These are phyloP conservation scores for Mustela lutreola DNA, from an alignment of 2,113 vertebrate genomes.

Conservation along the genomic window DNA sequence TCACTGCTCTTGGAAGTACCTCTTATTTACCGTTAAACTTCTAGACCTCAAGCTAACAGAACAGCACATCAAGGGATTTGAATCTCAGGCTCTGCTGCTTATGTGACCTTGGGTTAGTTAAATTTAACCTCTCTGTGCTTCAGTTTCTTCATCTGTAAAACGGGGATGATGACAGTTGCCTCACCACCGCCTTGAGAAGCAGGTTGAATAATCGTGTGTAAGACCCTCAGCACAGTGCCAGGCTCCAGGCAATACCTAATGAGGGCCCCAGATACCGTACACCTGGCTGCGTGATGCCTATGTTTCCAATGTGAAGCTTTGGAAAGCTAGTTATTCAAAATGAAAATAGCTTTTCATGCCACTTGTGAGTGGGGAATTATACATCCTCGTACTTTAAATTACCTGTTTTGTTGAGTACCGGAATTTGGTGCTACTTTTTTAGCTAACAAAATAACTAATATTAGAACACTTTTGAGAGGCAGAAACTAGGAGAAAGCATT, in stretches of 20 bases:
- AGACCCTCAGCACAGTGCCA: neutral
- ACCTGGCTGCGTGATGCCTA: neutral
- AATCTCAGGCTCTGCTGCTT: neutral
- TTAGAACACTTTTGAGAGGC: neutral
- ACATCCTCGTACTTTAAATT: neutral
- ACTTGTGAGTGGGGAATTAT: too few species aligned
- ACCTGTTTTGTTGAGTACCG: neutral
- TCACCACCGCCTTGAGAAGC: neutral
- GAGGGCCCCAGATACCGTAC: neutral
- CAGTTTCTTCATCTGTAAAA: neutral
- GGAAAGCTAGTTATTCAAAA: neutral
- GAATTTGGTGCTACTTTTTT: neutral
- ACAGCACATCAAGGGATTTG: neutral
- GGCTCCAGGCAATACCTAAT: neutral
- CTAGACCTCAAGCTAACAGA: neutral
- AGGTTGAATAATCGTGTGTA: neutral
- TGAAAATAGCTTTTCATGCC: neutral
- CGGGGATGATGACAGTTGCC: neutral
- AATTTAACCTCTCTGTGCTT: neutral
- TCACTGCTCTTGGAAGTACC: neutral
- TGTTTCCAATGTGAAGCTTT: neutral
- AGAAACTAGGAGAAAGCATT: conserved; percentile 19
- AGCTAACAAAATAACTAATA: conserved; percentile 21
- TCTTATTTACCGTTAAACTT: neutral
- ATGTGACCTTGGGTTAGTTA: neutral